Percentiles rank a stretch among this genome's conserved stretches.
Evolutionary conservation across 2,113 vertebrate genomes (phyloP).

Genomic region (Copsychus sechellarum): DNA sequence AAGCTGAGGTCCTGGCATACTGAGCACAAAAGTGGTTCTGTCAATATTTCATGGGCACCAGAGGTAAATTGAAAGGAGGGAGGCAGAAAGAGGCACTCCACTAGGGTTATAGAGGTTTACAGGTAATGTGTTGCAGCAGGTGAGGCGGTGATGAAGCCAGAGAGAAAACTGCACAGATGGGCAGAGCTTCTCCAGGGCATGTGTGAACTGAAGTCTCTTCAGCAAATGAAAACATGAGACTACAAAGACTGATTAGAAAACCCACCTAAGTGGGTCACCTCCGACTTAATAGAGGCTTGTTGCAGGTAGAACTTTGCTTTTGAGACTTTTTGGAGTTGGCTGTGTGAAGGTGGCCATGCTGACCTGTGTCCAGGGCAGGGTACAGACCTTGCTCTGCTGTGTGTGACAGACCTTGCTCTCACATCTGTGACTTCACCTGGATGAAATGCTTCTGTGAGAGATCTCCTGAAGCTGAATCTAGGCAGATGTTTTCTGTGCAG

Average conservation of each 20-base stretch:
- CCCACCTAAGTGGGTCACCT: rapidly evolving
- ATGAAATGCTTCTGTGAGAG: not conserved
- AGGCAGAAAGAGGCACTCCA: not conserved
- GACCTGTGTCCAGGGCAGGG: not conserved
- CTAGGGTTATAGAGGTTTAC: not conserved
- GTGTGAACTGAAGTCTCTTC: not conserved
- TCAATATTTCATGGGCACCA: not conserved
- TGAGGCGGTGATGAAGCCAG: not conserved
- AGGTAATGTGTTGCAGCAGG: not conserved
- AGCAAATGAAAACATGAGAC: not conserved
- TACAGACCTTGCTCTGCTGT: not conserved
- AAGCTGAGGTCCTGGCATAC: not conserved
- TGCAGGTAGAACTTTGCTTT: not conserved
- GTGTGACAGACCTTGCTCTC: not conserved
- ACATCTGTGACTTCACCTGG: not conserved
- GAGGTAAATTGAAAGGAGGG: not conserved
- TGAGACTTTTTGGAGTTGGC: not conserved
- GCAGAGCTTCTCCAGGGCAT: not conserved
- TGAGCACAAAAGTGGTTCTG: not conserved
- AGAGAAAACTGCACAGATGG: not conserved
- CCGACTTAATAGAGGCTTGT: not conserved
- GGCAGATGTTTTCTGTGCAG: constrained; percentile 32
- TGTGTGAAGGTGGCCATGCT: not conserved
- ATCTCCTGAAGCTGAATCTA: constrained; percentile 18
- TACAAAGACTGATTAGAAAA: not conserved